Percentiles rank a stretch among this genome's conserved stretches.
These are phyloP conservation scores for Cyphomyrmex costatus DNA, from an alignment of 1,140 invertebrate genomes.

Conservation along the genomic window DNA sequence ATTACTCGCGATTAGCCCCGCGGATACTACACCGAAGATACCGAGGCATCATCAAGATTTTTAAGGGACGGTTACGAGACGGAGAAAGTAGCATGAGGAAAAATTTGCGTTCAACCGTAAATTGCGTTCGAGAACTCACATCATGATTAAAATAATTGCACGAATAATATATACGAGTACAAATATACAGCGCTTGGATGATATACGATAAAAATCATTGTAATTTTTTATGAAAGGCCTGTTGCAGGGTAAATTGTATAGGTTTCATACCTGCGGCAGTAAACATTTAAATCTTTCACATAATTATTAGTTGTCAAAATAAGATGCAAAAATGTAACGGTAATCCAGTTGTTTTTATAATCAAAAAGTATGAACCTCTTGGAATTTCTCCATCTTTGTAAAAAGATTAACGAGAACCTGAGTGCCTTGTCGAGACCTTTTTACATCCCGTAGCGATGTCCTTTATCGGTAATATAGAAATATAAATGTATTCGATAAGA, in stretches of 20 bases:
- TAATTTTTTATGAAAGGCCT: constrained; percentile 1
- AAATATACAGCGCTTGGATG: not conserved
- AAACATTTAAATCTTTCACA: constrained; percentile 41
- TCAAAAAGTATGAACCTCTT: not conserved
- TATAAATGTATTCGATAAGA: constrained; percentile 46
- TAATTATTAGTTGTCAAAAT: constrained; percentile 36
- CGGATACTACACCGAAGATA: constrained; percentile 40
- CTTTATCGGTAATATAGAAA: constrained; percentile 49
- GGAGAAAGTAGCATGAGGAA: constrained; percentile 25
- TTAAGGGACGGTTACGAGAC: constrained; percentile 22
- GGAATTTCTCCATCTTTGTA: constrained; percentile 21
- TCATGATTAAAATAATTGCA: constrained; percentile 59
- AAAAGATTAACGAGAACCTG: not conserved
- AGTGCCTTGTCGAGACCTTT: constrained; percentile 25
- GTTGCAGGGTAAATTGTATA: constrained; percentile 4
- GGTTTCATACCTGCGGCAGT: not conserved
- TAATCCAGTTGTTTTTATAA: constrained; percentile 33
- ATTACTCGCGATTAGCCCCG: constrained; percentile 64
- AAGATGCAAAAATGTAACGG: constrained; percentile 1
- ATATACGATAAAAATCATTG: constrained; percentile 47
- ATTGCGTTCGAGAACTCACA: constrained; percentile 7
- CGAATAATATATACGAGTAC: constrained; percentile 42
- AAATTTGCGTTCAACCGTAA: constrained; percentile 33
- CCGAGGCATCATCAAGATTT: constrained; percentile 10
- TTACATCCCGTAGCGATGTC: constrained; percentile 54